Percentiles rank a stretch among this genome's conserved stretches.
Conservation (phyloP, 1,140 invertebrate species). For the Leptonema lineaticorne region DNA sequence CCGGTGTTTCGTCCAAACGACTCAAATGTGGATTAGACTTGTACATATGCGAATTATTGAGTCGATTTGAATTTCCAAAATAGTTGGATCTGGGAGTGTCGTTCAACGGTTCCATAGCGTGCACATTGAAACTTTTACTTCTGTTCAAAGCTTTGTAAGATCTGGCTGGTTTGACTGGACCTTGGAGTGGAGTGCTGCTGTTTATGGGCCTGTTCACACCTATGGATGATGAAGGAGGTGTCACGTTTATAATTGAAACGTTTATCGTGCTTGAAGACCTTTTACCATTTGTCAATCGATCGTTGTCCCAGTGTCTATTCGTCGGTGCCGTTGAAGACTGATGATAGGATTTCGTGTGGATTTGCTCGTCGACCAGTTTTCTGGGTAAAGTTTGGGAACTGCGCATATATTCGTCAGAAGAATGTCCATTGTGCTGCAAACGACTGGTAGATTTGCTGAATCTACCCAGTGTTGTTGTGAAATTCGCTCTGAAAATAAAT, state of each 20-base stretch:
- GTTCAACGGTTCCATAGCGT: slow-evolving; percentile 57
- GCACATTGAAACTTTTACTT: slow-evolving; percentile 84
- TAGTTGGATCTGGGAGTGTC: slow-evolving; percentile 52
- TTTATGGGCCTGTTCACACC: slow-evolving; percentile 38
- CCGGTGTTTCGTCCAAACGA: slow-evolving; percentile 65
- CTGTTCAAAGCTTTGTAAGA: slow-evolving; percentile 74
- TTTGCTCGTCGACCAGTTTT: slow-evolving; percentile 59
- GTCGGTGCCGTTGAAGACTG: slow-evolving; percentile 48
- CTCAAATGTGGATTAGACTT: slow-evolving; percentile 76
- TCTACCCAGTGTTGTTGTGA: slow-evolving; percentile 67
- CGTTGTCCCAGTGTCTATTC: slow-evolving; percentile 51
- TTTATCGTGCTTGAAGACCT: slow-evolving; percentile 70
- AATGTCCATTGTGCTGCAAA: slow-evolving; percentile 59
- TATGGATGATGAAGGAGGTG: slow-evolving; percentile 49
- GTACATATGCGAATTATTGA: slow-evolving; percentile 60
- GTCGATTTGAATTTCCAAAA: slow-evolving; percentile 47
- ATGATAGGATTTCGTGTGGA: slow-evolving; percentile 53
- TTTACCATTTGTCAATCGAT: slow-evolving; percentile 55
- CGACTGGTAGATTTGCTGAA: slow-evolving; percentile 77
- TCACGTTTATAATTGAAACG: slow-evolving; percentile 70
- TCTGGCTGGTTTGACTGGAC: slow-evolving; percentile 70
- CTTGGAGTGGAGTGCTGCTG: slow-evolving; percentile 52
- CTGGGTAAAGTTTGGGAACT: slow-evolving; percentile 77
- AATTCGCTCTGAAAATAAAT: slow-evolving; percentile 58
- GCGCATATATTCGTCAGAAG: slow-evolving; percentile 60